phyloP scores from a whole-genome alignment of 2,888 invertebrate genomes.

The Drosophila mettleri region DNA sequence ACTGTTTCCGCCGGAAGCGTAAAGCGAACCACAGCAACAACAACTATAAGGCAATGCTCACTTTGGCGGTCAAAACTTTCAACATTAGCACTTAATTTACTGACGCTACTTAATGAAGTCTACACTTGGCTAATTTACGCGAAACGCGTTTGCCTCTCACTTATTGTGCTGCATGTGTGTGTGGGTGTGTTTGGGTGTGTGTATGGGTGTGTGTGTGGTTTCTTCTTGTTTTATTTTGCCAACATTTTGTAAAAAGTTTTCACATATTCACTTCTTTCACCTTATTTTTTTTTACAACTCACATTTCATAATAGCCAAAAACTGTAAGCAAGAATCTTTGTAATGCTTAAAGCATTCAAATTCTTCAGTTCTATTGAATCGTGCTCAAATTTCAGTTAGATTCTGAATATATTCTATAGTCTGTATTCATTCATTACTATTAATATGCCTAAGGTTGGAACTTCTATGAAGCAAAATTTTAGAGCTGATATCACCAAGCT shows the following conservation, averaged over 20 bases:
- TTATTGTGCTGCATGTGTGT: slow-evolving; percentile 6
- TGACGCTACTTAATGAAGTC: slow-evolving; percentile 81
- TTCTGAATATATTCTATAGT: too few relatives aligned
- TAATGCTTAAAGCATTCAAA: neutral
- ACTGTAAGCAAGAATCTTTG: neutral
- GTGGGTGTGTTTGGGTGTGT: neutral
- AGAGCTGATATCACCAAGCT: too few relatives aligned
- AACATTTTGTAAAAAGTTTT: slow-evolving; percentile 44
- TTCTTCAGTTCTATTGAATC: too few relatives aligned
- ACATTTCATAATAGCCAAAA: neutral
- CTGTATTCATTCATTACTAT: too few relatives aligned
- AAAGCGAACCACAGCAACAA: slow-evolving; percentile 49
- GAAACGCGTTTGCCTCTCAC: slow-evolving; percentile 54
- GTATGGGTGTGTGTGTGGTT: neutral
- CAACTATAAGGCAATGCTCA: slow-evolving; percentile 57
- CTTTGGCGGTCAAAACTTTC: slow-evolving; percentile 76
- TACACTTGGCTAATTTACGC: slow-evolving; percentile 79
- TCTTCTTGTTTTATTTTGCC: slow-evolving; percentile 19
- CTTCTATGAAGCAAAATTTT: neutral
- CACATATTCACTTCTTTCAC: slow-evolving; percentile 36
- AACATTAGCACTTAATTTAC: slow-evolving; percentile 81
- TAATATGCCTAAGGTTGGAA: too few relatives aligned
- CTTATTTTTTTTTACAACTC: too few relatives aligned
- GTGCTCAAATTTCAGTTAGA: too few relatives aligned
- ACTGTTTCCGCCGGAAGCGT: slow-evolving; percentile 70